Evolutionary conservation across 2,888 invertebrate genomes (phyloP), one percentile per base, ranked within the genome.

Genomic region (Platynereis dumerilii): DNA sequence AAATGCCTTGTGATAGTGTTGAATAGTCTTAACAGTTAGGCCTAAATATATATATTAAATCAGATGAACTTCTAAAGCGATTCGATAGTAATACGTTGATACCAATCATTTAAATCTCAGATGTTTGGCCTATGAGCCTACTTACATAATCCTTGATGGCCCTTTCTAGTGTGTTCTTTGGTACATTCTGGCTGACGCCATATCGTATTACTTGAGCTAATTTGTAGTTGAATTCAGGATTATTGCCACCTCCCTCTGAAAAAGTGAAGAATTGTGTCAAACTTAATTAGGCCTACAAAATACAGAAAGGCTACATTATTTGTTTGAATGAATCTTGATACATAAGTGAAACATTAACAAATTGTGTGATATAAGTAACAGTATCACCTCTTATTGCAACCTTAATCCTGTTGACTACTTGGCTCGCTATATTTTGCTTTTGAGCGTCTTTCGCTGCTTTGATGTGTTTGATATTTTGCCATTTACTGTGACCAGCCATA

Each of bases 381-480:
- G 5, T 7, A n/a, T 58, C 84, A 89, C 90, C 89, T 84, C 86
- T 85, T 54, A 90, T 86, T 0, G 90, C 90, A 2, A 88, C 74
- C 72, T 85, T 87, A 69, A 92, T 89, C 78, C 87, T 86, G 28
- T 86, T 81, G 0, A 86, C 68, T 2, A 89, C 78, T 75, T 84
- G 86, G 0, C 80, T 77, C 70, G 88, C 88, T 1, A 87, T 63
- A 2, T 69, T 58, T 27, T 66, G 56, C 75, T 85, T 87, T 76
- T 89, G 84, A 0, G 80, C 81, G 84, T 92, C 92, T 74, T 90
- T 89, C 10, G 86, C 83, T 0, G 86, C 88, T 83, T 92, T 92
- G 1, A 85, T 87, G 73, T 91, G 91, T 53, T 22, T 48, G 5
- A 60, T 60, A 52, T 60, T 60, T 2, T 45, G 48, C 60, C 60